Percentiles rank a stretch among this genome's conserved stretches.
Conservation (phyloP, 2,113 vertebrate species). For the Python bivittatus region DNA sequence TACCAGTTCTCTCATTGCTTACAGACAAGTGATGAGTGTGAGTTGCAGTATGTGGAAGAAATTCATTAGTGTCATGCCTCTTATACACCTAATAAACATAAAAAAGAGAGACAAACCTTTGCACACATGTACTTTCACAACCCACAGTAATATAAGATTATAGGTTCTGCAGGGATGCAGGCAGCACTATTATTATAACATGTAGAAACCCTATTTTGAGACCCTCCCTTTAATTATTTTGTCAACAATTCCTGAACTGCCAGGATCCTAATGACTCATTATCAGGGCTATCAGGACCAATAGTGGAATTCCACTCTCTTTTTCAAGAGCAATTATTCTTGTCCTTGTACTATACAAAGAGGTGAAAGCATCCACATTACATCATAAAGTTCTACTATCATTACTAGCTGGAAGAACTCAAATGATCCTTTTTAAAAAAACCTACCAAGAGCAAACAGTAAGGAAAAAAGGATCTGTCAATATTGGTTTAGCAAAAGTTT, state of each 20-base stretch:
- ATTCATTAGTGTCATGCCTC: neutral
- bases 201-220: constrained; percentile 9
- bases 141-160: constrained; percentile 25
- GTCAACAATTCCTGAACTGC: neutral
- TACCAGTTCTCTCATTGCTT: neutral
- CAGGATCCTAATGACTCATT: constrained; percentile 4
- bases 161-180: neutral
- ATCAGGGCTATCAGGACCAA: neutral
- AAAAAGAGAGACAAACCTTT: neutral
- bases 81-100: neutral
- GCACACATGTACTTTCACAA: neutral
- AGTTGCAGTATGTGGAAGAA: constrained; percentile 5
- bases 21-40: neutral
- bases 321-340: neutral
- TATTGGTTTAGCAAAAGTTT: no score
- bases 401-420: neutral
- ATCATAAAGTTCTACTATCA: neutral
- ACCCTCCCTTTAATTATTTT: constrained; percentile 11
- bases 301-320: neutral
- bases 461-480: no score
- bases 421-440: neutral
- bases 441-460: neutral
- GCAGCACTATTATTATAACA: constrained; percentile 11
- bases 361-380: neutral
- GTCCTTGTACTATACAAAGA: neutral